phyloP scores from a whole-genome alignment of 2,888 invertebrate genomes.

The Ormyrus rosae region DNA sequence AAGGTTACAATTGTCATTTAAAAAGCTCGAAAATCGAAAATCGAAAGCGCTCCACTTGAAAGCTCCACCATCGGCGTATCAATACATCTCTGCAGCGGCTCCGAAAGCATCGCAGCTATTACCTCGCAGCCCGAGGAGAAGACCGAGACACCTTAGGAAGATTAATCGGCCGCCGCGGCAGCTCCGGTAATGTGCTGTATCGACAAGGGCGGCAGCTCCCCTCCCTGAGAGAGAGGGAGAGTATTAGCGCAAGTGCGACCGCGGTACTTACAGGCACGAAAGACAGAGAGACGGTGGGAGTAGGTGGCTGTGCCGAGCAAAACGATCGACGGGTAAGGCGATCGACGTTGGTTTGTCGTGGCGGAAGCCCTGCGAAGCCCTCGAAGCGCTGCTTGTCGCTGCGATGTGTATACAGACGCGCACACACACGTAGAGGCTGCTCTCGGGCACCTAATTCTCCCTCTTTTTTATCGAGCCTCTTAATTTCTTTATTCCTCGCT shows the following conservation, averaged over 20 bases:
- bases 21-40: no score
- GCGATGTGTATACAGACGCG: slow-evolving; percentile 13
- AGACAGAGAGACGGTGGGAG: background rate
- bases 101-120: background rate
- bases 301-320: slow-evolving; percentile 61
- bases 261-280: background rate
- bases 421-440: background rate
- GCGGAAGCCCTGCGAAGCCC: slow-evolving; percentile 73
- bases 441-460: background rate
- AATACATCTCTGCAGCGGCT: no score
- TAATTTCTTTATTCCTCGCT: slow-evolving; percentile 7
- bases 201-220: slow-evolving; percentile 13
- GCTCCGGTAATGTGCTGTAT: slow-evolving; percentile 30
- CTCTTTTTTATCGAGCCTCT: background rate
- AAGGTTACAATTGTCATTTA: background rate
- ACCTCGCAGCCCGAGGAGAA: slow-evolving; percentile 33
- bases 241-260: slow-evolving; percentile 41
- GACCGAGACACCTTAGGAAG: slow-evolving; percentile 58
- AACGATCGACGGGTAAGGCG: slow-evolving; percentile 75
- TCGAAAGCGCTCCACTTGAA: background rate
- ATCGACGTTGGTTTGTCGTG: slow-evolving; percentile 75
- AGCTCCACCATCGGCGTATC: no score
- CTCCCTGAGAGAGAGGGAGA: background rate
- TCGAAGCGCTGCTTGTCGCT: slow-evolving; percentile 40
- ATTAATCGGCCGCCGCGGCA: slow-evolving; percentile 35